Conservation (phyloP, 2,113 vertebrate species). For the Semnopithecus entellus region DNA sequence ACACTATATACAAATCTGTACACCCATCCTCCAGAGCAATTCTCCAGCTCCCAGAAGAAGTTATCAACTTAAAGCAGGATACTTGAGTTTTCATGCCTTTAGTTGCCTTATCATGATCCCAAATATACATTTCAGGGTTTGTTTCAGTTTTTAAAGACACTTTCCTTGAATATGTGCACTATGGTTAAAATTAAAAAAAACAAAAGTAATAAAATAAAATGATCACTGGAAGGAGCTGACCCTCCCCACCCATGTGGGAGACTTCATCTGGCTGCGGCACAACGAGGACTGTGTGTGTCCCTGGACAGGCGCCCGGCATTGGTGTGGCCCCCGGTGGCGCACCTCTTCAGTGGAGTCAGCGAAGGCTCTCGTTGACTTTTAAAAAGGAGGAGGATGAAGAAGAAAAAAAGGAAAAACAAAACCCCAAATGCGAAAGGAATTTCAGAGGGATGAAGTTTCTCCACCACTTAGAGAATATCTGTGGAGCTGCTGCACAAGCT, state of each 20-base stretch:
- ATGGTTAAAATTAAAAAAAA: slow-evolving; percentile 77
- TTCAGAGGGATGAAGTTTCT: slow-evolving; percentile 89
- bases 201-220: slow-evolving; percentile 74
- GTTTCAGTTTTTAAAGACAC: slow-evolving; percentile 80
- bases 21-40: slow-evolving; percentile 86
- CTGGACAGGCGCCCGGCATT: not conserved
- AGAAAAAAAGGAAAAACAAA: slow-evolving; percentile 40
- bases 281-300: slow-evolving; percentile 66
- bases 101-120: slow-evolving; percentile 88
- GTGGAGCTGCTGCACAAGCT: slow-evolving; percentile 94
- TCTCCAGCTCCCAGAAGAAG: slow-evolving; percentile 86
- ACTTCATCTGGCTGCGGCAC: slow-evolving; percentile 79
- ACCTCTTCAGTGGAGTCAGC: slow-evolving; percentile 52
- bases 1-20: slow-evolving; percentile 94
- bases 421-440: slow-evolving; percentile 31
- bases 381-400: slow-evolving; percentile 45
- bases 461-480: slow-evolving; percentile 91
- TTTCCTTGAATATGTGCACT: slow-evolving; percentile 86
- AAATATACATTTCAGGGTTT: slow-evolving; percentile 88
- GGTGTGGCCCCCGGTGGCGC: not conserved
- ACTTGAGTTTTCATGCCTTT: slow-evolving; percentile 96
- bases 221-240: slow-evolving; percentile 84
- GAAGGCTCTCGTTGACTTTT: slow-evolving; percentile 65
- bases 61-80: slow-evolving; percentile 91
- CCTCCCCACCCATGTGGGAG: slow-evolving; percentile 81